Evolutionary conservation across 2,888 invertebrate genomes (phyloP).

Genomic region (Nemotelus nigrinus): DNA sequence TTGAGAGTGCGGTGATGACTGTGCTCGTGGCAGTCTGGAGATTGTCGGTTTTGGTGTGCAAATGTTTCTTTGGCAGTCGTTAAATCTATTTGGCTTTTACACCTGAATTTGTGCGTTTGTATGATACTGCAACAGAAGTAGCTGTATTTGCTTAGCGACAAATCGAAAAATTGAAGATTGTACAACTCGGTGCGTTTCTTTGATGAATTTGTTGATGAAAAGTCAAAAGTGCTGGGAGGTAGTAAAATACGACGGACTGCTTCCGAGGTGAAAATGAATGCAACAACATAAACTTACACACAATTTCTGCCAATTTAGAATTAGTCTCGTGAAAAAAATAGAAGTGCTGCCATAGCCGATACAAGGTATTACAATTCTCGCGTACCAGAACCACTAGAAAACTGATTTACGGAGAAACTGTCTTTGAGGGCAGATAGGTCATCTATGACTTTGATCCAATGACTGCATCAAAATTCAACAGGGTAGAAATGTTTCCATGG

Average conservation of each 20-base stretch:
- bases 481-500: too few species aligned
- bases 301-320: neutral
- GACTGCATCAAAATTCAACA: too few species aligned
- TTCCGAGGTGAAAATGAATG: slow-evolving; percentile 1
- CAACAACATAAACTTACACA: slow-evolving; percentile 2
- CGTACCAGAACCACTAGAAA: too few species aligned
- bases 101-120: neutral
- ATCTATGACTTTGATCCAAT: too few species aligned
- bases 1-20: too few species aligned
- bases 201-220: neutral
- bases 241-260: slow-evolving; percentile 6
- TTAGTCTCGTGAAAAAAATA: slow-evolving; percentile 27
- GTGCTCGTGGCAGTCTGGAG: too few species aligned
- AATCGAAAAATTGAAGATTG: neutral
- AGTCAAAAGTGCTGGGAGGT: slow-evolving; percentile 14
- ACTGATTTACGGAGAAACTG: too few species aligned
- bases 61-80: slow-evolving; percentile 1
- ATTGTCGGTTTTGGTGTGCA: slow-evolving; percentile 32
- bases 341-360: neutral
- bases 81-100: slow-evolving; percentile 1
- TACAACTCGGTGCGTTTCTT: neutral
- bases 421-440: too few species aligned
- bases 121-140: neutral
- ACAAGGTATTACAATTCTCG: neutral
- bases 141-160: neutral